Evolutionary conservation across 2,888 invertebrate genomes (phyloP).

Genomic region (Chaetogeoica ovagalla): DNA sequence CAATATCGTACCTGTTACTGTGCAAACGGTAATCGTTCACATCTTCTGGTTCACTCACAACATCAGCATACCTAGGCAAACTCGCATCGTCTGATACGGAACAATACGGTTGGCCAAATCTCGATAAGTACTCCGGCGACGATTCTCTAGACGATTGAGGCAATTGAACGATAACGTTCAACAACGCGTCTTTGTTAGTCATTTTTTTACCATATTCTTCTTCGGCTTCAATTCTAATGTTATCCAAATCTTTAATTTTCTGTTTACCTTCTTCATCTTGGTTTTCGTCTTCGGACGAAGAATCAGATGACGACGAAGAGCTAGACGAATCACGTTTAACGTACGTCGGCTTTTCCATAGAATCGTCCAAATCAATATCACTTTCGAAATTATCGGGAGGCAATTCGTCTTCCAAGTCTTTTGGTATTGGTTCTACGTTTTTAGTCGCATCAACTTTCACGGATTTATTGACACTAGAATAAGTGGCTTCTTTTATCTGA

Average conservation of each 20-base stretch:
- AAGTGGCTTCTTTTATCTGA: conserved; percentile 1
- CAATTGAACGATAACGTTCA: conserved; percentile 56
- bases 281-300: neutral
- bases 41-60: conserved; percentile 76
- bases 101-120: conserved; percentile 64
- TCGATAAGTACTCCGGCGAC: conserved; percentile 70
- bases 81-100: conserved; percentile 63
- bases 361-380: conserved; percentile 61
- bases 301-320: conserved; percentile 2
- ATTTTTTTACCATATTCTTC: conserved; percentile 55
- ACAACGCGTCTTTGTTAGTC: conserved; percentile 55
- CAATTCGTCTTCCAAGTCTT: conserved; percentile 56
- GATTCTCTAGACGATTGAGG: conserved; percentile 75
- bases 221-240: conserved; percentile 55
- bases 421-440: conserved; percentile 36
- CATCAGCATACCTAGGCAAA: conserved; percentile 69
- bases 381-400: conserved; percentile 63
- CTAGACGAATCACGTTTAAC: neutral
- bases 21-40: conserved; percentile 56
- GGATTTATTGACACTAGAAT: conserved; percentile 3
- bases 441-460: conserved; percentile 15
- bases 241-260: conserved; percentile 54
- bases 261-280: conserved; percentile 25
- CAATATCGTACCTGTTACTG: conserved; percentile 54
- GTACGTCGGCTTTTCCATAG: neutral